Evolutionary conservation across 2,113 vertebrate genomes (phyloP), one percentile per base, ranked within the genome.

Genomic region (Nyctibius bracteatus): DNA sequence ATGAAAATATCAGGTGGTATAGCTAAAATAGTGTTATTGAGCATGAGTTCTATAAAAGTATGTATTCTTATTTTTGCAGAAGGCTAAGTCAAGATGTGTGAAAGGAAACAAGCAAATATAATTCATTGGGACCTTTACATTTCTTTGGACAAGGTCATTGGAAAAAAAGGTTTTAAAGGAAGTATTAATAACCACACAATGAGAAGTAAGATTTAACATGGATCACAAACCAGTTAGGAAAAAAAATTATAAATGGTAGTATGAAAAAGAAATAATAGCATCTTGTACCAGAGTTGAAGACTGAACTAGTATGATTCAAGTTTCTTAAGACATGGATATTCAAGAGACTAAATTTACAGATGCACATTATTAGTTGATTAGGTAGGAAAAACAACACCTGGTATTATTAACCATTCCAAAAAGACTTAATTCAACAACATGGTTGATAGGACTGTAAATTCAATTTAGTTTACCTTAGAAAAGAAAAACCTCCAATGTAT

Each of bases 81-180:
- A 62, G 0, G 1, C 2, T 47, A 52, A 77, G 23, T 63, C 2
- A 25, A 63, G 22, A 61, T 14, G 2, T 17, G 24, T 0, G 2
- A 93, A 83, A 86, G 13, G 33, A 59, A 93, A 55, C 3, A 54
- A 63, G 6, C 0, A 2, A 21, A 43, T 39, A 31, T 8, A 54
- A 75, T 25, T 21, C 12, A 37, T 21, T 35, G 3, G 25, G 24
- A 88, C 15, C 8, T 77, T 37, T 25, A 72, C 52, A 79, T n/a
- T 72, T 41, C 16, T 85, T 82, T 68, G 58, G 20, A 67, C 12
- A 58, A 2, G 1, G 9, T 74, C 61, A 8, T 59, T 88, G 28
- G 7, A 22, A 67, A 75, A 75, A 61, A 49, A 19, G 3, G 2
- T 19, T 71, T 71, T 33, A 72, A 62, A 66, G 46, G 16, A 75